Base-by-base conservation (phyloP, 2,797 vertebrate species). In the Phrynocephalus vlangalii region DNA sequence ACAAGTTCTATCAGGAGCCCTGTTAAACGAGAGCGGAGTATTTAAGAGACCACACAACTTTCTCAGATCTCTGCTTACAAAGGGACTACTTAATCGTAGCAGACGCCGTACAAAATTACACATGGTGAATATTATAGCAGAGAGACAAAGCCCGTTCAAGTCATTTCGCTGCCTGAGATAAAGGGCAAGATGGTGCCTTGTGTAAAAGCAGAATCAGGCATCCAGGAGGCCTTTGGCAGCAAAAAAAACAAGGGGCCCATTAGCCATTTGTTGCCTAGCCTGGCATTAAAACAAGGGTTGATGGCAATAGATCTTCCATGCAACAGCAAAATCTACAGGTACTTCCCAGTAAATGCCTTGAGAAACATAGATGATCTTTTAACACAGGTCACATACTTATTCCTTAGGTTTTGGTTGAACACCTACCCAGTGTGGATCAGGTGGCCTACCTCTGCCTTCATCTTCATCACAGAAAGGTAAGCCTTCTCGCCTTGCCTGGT, bases 401-500 rank as follows among this genome's bases (percentile, higher is more conserved):
- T 82, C 87, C 50, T 20, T 38, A 10, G 30, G 75, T 26, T 82
- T 11, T 44, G 26, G 1, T 0, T 20, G 48, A 3, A 77, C 70
- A 92, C 98, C 92, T 95, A 99, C 98, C 97, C 98, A 97, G 86
- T 93, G 96, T 30, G 97, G 94, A 30, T 99, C 98, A 1, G 95
- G 92, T 0, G 94, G 97, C 84, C 97, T 95, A 5, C 95, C 88
- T 87, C 97, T 95, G 6, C 95, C 96, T 82, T 98, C 98, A 0
- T 97, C 94, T 0, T 98, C 98, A 81, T 99, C 98, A 11, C 98
- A 98, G 38, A 98, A 93, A 1, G 98, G 96, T 22, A 98, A 96
- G 1, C 97, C 96, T 80, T 99, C 99, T 87, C 97, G 94, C 76
- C 98, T 97, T 22, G 98, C 98, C 94, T 98, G 98, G 30, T 98